A percentile compares a stretch with the other conserved stretches of the same genome.
Evolutionary conservation across 2,888 invertebrate species (phyloP).

Genomic region (Bruchidius siliquastri): DNA sequence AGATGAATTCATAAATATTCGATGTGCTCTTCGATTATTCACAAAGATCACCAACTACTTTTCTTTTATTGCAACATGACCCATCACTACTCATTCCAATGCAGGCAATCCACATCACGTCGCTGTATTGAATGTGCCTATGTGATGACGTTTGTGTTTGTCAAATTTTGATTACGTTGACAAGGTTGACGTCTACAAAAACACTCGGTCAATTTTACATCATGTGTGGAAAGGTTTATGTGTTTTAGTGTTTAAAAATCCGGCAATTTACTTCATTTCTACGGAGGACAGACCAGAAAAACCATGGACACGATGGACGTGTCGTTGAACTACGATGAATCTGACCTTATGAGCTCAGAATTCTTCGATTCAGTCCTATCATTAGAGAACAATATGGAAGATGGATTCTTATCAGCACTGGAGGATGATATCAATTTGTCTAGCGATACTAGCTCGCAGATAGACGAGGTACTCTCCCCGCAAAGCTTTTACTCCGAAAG

Average conservation of each 20-base stretch:
- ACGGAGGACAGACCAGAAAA: conserved; percentile 30
- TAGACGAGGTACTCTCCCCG: conserved; percentile 40
- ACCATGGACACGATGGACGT: conserved; percentile 41
- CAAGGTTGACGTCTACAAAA: neutral
- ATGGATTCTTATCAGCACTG: conserved; percentile 38
- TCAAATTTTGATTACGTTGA: neutral
- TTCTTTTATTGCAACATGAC: too few species aligned
- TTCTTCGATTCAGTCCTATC: conserved; percentile 67
- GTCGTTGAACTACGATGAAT: conserved; percentile 37
- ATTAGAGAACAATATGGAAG: conserved; percentile 56
- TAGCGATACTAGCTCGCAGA: conserved; percentile 38
- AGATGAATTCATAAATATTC: too few species aligned
- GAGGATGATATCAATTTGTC: conserved; percentile 38
- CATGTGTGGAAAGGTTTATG: conserved; percentile 7
- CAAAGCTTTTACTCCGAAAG: conserved; percentile 60
- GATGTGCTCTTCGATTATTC: too few species aligned
- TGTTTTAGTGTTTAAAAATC: conserved; percentile 3
- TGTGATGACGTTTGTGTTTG: conserved; percentile 2
- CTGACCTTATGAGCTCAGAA: conserved; percentile 51
- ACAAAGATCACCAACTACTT: too few species aligned
- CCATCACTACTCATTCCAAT: neutral
- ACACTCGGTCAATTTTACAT: neutral
- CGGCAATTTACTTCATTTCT: neutral
- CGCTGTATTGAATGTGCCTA: neutral
- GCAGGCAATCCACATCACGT: neutral